phyloP scores from a whole-genome alignment of 2,113 vertebrate species.

The Rana temporaria region DNA sequence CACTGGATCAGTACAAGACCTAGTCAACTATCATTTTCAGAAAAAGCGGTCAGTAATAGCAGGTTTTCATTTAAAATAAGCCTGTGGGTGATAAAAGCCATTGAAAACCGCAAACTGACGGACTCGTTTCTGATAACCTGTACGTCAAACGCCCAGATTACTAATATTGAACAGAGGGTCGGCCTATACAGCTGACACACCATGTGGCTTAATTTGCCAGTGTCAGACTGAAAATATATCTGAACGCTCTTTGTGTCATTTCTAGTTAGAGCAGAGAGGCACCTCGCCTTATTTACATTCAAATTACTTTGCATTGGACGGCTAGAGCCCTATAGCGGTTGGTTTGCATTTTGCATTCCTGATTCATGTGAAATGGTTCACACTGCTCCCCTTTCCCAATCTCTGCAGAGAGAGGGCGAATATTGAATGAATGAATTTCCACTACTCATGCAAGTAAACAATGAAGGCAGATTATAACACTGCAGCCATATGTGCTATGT shows the following conservation, averaged over 20 bases:
- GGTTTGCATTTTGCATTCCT: conserved; percentile 1
- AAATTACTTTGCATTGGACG: conserved; percentile 12
- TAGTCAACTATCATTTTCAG: no score
- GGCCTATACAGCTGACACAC: neutral
- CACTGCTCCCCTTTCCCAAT: neutral
- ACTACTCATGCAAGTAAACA: no score
- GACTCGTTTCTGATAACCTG: no score
- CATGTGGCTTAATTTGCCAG: neutral
- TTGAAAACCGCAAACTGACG: no score
- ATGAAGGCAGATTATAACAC: no score
- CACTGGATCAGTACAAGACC: no score
- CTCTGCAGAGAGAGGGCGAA: neutral
- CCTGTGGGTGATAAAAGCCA: no score
- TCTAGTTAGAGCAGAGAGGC: conserved; percentile 10
- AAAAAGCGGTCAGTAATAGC: no score
- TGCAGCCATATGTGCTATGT: no score
- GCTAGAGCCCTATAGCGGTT: neutral
- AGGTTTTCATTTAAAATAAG: no score
- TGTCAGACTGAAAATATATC: conserved; percentile 8
- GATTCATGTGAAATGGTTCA: neutral
- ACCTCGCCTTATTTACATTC: conserved; percentile 20
- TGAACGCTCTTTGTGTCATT: conserved; percentile 7
- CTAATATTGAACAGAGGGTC: neutral
- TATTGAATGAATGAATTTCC: neutral
- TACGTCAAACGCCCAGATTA: no score